Evolutionary conservation across 2,797 vertebrate genomes (phyloP).

Genomic region (Mergus octosetaceus): DNA sequence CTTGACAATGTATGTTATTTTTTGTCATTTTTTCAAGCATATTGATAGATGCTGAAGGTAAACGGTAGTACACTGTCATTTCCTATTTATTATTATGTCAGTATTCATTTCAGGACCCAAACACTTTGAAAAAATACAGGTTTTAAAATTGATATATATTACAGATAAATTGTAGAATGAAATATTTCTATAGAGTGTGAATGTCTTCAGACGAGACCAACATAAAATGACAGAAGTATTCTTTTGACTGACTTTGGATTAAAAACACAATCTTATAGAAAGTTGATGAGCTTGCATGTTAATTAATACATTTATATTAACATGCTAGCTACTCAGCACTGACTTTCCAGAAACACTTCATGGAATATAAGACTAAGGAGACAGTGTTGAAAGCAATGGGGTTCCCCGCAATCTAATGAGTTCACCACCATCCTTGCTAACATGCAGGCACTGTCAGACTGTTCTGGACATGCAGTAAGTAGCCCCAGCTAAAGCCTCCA

Average conservation of each 20-base stretch:
- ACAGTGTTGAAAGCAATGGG: too few species aligned
- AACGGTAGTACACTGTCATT: not conserved
- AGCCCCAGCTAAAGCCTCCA: not conserved
- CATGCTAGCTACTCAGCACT: not conserved
- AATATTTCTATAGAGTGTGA: not conserved
- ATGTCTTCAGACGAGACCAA: not conserved
- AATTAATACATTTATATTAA: not conserved
- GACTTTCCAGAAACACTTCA: not conserved
- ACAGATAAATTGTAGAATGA: not conserved
- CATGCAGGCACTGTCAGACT: not conserved
- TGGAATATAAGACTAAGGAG: not conserved
- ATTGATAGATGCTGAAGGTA: not conserved
- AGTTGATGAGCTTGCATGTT: not conserved
- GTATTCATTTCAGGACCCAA: not conserved
- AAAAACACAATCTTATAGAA: not conserved
- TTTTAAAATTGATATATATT: not conserved
- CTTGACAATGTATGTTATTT: not conserved
- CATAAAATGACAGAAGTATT: not conserved
- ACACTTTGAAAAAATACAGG: fast-evolving
- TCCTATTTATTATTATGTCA: not conserved
- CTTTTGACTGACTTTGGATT: not conserved
- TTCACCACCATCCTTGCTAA: not conserved
- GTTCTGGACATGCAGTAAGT: fast-evolving
- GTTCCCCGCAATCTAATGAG: not conserved
- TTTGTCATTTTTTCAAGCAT: not conserved